Evolutionary conservation across 2,888 invertebrate species (phyloP), one percentile per base, ranked within the genome.

Genomic region (Ormyrus rosae): DNA sequence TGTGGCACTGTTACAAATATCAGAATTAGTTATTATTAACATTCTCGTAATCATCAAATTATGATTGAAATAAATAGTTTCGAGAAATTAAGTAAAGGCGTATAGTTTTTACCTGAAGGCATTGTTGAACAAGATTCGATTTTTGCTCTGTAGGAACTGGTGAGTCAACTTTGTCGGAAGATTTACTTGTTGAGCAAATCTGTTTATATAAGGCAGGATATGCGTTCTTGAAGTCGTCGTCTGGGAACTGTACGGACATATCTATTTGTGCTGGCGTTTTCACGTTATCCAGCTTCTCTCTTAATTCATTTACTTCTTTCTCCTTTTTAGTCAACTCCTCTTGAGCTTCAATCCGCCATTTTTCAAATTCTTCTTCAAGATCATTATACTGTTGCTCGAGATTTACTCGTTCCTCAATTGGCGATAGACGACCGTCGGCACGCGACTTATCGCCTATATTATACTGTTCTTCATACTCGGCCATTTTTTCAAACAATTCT

Each of bases 401-500:
- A 87, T 93, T 93, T 75, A 92, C 93, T 77, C 93, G 93, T 91
- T 96, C 96, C 87, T 95, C 95, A 84, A 96, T 96, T n/a, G 96
- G 93, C 11, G 96, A 95, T 80, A 96, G 91, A 34, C 94, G 91
- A 58, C 91, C 91, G 6, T 92, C 92, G 82, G 91, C 91, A 48
- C 86, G 84, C 6, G 82, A 81, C 79, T 92, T 92, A 53, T 91
- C 89, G 60, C 89, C 90, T 60, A 91, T 90, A 82, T 93, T 93
- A 88, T 94, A 95, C 88, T 95, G 94, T 76, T 96, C 95, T 89
- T 96, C 96, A 87, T 96, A 96, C 86, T 96, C 96, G n/a, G 93
- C 92, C 87, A 96, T 95, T 90, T 96, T 95, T 46, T 92, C 91
- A 85, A 95, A 93, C 48, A 96, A 91, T 83, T 96, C 95, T 1